Base-by-base conservation (phyloP, 1,140 invertebrate genomes). In the Harlomillsia oculata region DNA sequence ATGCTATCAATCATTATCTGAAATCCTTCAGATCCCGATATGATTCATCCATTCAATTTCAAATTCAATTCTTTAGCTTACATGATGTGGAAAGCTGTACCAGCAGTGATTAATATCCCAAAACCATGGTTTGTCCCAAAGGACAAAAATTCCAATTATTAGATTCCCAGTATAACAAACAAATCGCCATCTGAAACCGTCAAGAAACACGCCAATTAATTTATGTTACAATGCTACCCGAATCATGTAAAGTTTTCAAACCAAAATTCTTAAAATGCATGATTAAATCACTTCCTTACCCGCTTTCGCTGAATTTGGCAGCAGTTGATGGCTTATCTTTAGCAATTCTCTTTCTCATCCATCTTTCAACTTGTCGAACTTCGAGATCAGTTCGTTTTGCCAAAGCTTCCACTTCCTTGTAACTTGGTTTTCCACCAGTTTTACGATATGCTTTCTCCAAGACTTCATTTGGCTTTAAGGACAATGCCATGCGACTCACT, bases 121-220 rank as follows among this genome's bases (percentile, higher is more conserved):
- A 60, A 97, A 76, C 89, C 91, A 97, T 13, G 83, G 78, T 75
- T 97, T 97, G 71, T 92, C 82, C 88, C 88, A 95, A 26, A 97
- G 74, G 57, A 86, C 77, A 66, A 81, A 78, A 25, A 89, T 63
- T 14, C 92, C 93, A 74, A 84, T 94, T 13, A 80, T 73, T 70
- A 95, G 94, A 43, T 83, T 84, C 68, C 78, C 82, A 8, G 80
- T 71, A 72, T 97, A 96, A 75, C 93, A 96, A 2, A 83, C 74
- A 71, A 84, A 90, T 62, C 89, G 75, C 91, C 91, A 97, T 56
- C 82, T 83, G 63, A 46, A 76, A 41, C n/a, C 6, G 48, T 43
- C 20, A 51, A 3, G 16, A 16, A 9, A 14, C 11, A 40, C 11
- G 6, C 21, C 6, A 45, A 23, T 45, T 8, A 9, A 34, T n/a